Conservation (phyloP, 2,888 invertebrate genomes). For the Platerodrilus igneus region DNA sequence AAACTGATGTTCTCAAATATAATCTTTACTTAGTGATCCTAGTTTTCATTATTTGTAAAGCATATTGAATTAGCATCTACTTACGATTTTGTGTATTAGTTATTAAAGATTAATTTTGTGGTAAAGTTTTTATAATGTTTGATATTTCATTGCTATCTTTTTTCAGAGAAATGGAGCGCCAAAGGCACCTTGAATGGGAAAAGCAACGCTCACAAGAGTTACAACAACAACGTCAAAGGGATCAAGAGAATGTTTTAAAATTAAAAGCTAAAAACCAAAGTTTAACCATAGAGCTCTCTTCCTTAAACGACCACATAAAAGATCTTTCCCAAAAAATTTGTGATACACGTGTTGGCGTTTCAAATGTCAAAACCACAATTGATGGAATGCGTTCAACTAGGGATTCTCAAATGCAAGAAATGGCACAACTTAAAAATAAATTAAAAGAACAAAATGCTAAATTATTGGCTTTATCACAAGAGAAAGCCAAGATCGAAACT, state of each 20-base stretch:
- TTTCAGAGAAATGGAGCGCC: conserved; percentile 87
- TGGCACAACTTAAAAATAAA: conserved; percentile 74
- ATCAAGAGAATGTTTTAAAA: conserved; percentile 78
- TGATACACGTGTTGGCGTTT: conserved; percentile 80
- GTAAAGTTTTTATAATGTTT: too few relatives aligned
- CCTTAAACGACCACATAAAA: conserved; percentile 57
- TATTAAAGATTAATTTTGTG: too few relatives aligned
- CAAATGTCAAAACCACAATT: conserved; percentile 89
- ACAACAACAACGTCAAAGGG: conserved; percentile 77
- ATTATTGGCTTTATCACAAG: conserved; percentile 74
- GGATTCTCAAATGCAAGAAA: conserved; percentile 83
- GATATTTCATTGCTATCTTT: too few relatives aligned
- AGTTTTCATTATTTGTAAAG: too few relatives aligned
- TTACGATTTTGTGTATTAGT: too few relatives aligned
- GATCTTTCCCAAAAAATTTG: conserved; percentile 77
- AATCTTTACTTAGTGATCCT: too few relatives aligned
- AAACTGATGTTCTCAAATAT: too few relatives aligned
- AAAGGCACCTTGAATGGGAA: conserved; percentile 94
- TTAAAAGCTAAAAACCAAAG: conserved; percentile 85
- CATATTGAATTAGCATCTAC: too few relatives aligned
- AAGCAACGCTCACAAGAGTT: conserved; percentile 80
- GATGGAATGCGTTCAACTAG: conserved; percentile 93
- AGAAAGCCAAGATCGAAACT: conserved; percentile 70
- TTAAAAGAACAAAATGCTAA: conserved; percentile 82
- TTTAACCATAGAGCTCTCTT: conserved; percentile 71